Evolutionary conservation across 2,113 vertebrate species (phyloP).

Genomic region (Stegastes partitus): DNA sequence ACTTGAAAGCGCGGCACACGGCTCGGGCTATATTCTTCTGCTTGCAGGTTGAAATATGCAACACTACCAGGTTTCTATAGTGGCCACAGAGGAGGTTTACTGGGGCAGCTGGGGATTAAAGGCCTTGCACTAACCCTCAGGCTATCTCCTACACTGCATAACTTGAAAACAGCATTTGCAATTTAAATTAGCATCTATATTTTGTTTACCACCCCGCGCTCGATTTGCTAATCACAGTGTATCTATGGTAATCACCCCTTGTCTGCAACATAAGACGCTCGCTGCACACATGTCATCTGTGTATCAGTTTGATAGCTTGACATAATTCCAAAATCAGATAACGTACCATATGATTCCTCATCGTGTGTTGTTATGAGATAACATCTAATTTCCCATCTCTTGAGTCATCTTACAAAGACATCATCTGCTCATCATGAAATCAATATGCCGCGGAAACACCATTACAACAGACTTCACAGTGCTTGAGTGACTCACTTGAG

Average conservation of each 20-base stretch:
- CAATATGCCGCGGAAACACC: constrained; percentile 72
- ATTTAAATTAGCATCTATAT: constrained; percentile 70
- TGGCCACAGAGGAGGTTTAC: constrained; percentile 42
- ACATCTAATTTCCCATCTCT: constrained; percentile 74
- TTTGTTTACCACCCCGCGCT: constrained; percentile 49
- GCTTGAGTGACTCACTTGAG: constrained; percentile 53
- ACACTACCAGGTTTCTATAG: constrained; percentile 47
- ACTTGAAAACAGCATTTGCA: constrained; percentile 58
- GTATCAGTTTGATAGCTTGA: constrained; percentile 57
- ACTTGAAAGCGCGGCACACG: constrained; percentile 59
- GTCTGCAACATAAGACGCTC: constrained; percentile 15
- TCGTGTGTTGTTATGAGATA: constrained; percentile 66
- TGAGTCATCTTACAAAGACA: constrained; percentile 71
- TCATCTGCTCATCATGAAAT: constrained; percentile 73
- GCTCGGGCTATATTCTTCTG: constrained; percentile 31
- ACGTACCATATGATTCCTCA: constrained; percentile 41
- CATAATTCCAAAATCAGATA: constrained; percentile 67
- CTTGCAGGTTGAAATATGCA: constrained; percentile 59
- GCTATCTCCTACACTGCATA: constrained; percentile 36
- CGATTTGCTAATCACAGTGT: constrained; percentile 27
- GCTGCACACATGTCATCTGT: constrained; percentile 27
- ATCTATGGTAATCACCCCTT: constrained; percentile 31
- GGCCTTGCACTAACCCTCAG: constrained; percentile 57
- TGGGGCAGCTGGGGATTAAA: constrained; percentile 59
- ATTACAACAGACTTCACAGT: constrained; percentile 69